Evolutionary conservation across 1,140 invertebrate species (phyloP).

Genomic region (Whitmania pigra): DNA sequence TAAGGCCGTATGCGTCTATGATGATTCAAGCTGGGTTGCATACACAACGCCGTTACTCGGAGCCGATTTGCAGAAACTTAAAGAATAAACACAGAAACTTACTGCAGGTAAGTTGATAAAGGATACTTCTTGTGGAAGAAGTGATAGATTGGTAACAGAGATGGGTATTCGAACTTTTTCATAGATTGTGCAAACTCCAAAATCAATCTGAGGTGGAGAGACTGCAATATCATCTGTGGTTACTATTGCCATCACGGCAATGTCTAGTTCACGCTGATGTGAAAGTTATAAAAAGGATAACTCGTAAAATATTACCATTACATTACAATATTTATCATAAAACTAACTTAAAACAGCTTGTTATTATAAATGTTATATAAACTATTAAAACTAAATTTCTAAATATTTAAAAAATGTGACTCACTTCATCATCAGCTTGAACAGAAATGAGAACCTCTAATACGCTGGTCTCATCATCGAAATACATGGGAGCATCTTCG

Average conservation of each 20-base stretch:
- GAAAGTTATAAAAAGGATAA: background rate
- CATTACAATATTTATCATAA: background rate
- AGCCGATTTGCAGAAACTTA: too few relatives aligned
- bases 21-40: too few relatives aligned
- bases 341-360: background rate
- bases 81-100: background rate
- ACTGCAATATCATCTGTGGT: background rate
- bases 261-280: background rate
- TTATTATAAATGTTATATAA: background rate
- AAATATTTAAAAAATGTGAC: background rate
- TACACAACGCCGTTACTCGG: background rate
- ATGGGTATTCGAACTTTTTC: background rate
- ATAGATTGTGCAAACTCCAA: background rate
- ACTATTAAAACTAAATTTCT: too few relatives aligned
- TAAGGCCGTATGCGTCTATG: too few relatives aligned
- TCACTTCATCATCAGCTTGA: background rate
- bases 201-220: background rate
- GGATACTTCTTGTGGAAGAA: slow-evolving; percentile 1
- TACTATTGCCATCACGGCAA: background rate
- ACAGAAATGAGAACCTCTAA: background rate
- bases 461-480: background rate
- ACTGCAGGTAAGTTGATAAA: background rate
- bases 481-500: background rate
- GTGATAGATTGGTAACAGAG: background rate
- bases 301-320: background rate